A percentile compares a stretch with the other conserved stretches of the same genome.
phyloP scores from a whole-genome alignment of 1,140 invertebrate species.

The Macrobrachium rosenbergii region DNA sequence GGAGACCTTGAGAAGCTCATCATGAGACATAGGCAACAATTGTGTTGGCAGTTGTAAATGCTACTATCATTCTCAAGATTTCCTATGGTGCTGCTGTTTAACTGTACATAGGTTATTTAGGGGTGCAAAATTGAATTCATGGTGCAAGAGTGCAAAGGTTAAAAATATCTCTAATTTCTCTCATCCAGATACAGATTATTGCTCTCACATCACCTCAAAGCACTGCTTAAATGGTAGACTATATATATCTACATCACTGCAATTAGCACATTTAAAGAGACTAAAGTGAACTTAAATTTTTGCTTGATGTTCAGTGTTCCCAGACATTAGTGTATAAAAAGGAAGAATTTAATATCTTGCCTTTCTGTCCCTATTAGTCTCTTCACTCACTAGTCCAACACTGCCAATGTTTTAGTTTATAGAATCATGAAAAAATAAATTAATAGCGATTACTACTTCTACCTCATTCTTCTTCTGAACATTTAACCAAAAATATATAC shows the following conservation, averaged over 20 bases:
- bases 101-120: constrained; percentile 48
- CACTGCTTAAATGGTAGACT: not conserved
- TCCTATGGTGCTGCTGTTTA: constrained; percentile 31
- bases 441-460: no score
- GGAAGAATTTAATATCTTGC: no score
- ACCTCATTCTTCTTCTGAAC: no score
- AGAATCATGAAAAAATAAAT: no score
- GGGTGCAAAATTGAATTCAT: constrained; percentile 55
- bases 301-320: not conserved
- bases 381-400: no score
- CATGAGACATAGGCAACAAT: not conserved
- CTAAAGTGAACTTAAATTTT: not conserved
- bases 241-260: not conserved
- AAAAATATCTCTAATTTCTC: constrained; percentile 46
- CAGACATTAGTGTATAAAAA: no score
- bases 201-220: constrained; percentile 22
- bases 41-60: not conserved
- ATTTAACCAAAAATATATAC: no score
- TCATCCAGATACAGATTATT: constrained; percentile 33
- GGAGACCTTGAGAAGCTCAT: constrained; percentile 11
- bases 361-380: no score
- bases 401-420: no score
- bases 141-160: constrained; percentile 55
- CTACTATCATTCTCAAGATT: constrained; percentile 11
- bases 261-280: not conserved